Percentiles rank a stretch among this genome's conserved stretches.
Evolutionary conservation across 2,888 invertebrate genomes (phyloP).

Genomic region (Euproctis similis): DNA sequence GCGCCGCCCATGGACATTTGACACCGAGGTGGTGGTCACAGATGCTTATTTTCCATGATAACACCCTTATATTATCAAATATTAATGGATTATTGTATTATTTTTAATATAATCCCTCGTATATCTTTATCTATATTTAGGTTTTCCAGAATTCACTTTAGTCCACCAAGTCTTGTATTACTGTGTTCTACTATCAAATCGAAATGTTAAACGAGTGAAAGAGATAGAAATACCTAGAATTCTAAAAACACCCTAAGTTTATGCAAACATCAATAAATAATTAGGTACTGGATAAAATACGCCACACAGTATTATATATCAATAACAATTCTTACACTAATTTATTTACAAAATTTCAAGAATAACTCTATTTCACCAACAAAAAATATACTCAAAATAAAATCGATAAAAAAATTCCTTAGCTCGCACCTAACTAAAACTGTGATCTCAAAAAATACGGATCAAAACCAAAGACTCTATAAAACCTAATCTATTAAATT

Average conservation of each 20-base stretch:
- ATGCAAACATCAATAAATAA: slow-evolving; percentile 18
- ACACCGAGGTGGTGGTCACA: too few species aligned
- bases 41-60: too few species aligned
- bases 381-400: too few species aligned
- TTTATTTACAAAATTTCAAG: slow-evolving; percentile 39
- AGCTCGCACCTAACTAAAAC: slow-evolving; percentile 19
- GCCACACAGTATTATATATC: slow-evolving; percentile 39
- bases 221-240: slow-evolving; percentile 34
- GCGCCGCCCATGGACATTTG: too few species aligned
- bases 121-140: too few species aligned
- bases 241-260: slow-evolving; percentile 27
- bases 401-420: too few species aligned
- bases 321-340: slow-evolving; percentile 49
- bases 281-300: slow-evolving; percentile 45
- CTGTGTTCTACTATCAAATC: slow-evolving; percentile 36
- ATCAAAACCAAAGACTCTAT: slow-evolving; percentile 1
- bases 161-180: slow-evolving; percentile 22
- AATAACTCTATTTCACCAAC: slow-evolving; percentile 32
- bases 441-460: slow-evolving; percentile 22
- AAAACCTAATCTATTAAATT: too few species aligned
- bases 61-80: too few species aligned
- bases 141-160: too few species aligned
- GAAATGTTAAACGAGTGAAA: slow-evolving; percentile 47
- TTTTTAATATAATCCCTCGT: too few species aligned
- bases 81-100: too few species aligned